A percentile compares a stretch with the other conserved stretches of the same genome.
These are phyloP conservation scores for Benitochromis conjunctus DNA, from an alignment of 2,113 vertebrate genomes.

Conservation along the genomic window DNA sequence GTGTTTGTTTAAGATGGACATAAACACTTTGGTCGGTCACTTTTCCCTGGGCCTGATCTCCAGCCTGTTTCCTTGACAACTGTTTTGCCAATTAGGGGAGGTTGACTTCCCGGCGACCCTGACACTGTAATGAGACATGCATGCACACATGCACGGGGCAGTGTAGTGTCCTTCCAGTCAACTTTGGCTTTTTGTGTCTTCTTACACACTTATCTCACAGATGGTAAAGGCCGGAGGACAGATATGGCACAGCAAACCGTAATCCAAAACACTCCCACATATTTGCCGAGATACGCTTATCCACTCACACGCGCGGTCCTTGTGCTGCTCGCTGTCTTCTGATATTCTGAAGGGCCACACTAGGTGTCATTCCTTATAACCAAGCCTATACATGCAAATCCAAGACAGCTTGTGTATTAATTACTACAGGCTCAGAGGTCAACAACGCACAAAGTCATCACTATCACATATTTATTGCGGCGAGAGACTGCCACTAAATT, in stretches of 20 bases:
- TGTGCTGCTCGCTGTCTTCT: background rate
- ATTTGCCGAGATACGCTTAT: background rate
- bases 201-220: background rate
- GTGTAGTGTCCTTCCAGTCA: background rate
- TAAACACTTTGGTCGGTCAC: conserved; percentile 17
- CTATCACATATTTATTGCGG: conserved; percentile 61
- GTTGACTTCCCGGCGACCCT: conserved; percentile 59
- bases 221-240: background rate
- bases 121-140: conserved; percentile 39
- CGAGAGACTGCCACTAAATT: background rate
- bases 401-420: background rate
- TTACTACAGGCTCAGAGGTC: conserved; percentile 7
- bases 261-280: conserved; percentile 7
- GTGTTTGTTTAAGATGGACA: conserved; percentile 30
- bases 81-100: conserved; percentile 44
- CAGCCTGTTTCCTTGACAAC: conserved; percentile 53
- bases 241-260: background rate
- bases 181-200: background rate
- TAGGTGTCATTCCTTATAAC: conserved; percentile 43
- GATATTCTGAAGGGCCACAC: conserved; percentile 9
- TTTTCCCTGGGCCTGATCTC: conserved; percentile 11
- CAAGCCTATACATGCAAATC: background rate
- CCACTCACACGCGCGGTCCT: background rate
- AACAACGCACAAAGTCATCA: conserved; percentile 65
- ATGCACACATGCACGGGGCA: background rate